A percentile compares a stretch with the other conserved stretches of the same genome.
These are phyloP conservation scores for Sinelater perroti DNA, from an alignment of 2,888 invertebrate genomes.

Conservation along the genomic window DNA sequence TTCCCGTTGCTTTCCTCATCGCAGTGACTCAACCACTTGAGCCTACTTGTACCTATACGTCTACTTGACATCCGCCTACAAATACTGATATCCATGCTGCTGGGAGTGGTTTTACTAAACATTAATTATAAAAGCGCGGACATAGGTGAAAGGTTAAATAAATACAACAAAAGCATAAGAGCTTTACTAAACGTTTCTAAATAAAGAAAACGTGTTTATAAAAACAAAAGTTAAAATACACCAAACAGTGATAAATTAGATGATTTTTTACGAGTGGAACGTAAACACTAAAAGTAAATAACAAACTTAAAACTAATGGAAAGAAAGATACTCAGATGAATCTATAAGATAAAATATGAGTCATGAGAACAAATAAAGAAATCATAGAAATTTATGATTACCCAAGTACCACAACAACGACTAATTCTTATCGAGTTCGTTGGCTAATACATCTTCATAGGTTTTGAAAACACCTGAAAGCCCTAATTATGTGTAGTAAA, in stretches of 20 bases:
- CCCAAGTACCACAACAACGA: not conserved
- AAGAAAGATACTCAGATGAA: not conserved
- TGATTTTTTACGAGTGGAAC: no score
- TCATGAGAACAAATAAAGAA: not conserved
- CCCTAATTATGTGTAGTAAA: no score
- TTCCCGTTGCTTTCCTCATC: no score
- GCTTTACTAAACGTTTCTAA: not conserved
- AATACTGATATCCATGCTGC: no score
- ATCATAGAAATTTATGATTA: no score
- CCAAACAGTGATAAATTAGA: no score
- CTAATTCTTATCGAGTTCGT: not conserved
- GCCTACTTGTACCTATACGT: no score
- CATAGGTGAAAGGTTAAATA: not conserved
- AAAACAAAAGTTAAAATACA: no score
- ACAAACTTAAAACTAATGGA: no score
- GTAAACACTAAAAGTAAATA: no score
- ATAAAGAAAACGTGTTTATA: not conserved
- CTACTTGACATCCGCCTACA: no score
- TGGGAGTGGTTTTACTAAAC: not conserved
- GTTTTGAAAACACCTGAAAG: slow-evolving; percentile 7
- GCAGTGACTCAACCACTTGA: no score
- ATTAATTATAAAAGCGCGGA: not conserved
- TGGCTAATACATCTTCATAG: not conserved
- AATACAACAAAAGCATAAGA: not conserved
- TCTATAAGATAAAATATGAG: not conserved